Evolutionary conservation across 2,888 invertebrate genomes (phyloP).

Genomic region (Cephus runcator): DNA sequence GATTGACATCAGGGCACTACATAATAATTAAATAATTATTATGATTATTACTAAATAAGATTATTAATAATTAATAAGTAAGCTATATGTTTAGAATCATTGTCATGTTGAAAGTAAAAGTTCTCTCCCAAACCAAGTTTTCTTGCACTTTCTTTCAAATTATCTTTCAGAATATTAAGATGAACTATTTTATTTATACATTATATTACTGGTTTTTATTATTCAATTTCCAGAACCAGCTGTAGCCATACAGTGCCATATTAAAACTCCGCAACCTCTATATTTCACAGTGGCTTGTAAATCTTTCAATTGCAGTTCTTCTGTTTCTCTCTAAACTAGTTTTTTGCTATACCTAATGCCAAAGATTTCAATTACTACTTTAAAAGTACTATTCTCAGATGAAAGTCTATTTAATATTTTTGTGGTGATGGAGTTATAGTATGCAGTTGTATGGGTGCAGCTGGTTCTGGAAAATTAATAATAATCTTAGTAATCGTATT

Average conservation of each 20-base stretch:
- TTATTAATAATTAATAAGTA: neutral
- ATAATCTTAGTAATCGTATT: too few species aligned
- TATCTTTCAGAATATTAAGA: neutral
- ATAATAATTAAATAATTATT: too few species aligned
- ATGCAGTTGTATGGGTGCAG: too few species aligned
- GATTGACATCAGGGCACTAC: neutral
- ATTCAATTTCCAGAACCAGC: constrained; percentile 1
- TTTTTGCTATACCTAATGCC: too few species aligned
- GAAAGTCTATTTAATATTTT: too few species aligned
- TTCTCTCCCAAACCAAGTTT: neutral
- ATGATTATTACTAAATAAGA: neutral
- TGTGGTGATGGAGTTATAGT: too few species aligned
- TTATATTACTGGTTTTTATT: constrained; percentile 10
- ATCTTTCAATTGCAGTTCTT: constrained; percentile 4
- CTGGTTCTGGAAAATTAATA: too few species aligned
- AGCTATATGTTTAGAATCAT: constrained; percentile 10
- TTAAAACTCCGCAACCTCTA: neutral
- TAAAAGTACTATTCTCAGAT: too few species aligned
- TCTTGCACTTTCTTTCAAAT: constrained; percentile 3
- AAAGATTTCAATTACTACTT: too few species aligned
- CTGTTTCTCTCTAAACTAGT: neutral
- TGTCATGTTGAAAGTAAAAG: constrained; percentile 6
- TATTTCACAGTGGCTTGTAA: constrained; percentile 7
- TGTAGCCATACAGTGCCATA: constrained; percentile 8
- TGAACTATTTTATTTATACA: constrained; percentile 9